These are phyloP conservation scores for Gulo gulo DNA, from an alignment of 2,113 vertebrate species.

Conservation along the genomic window DNA sequence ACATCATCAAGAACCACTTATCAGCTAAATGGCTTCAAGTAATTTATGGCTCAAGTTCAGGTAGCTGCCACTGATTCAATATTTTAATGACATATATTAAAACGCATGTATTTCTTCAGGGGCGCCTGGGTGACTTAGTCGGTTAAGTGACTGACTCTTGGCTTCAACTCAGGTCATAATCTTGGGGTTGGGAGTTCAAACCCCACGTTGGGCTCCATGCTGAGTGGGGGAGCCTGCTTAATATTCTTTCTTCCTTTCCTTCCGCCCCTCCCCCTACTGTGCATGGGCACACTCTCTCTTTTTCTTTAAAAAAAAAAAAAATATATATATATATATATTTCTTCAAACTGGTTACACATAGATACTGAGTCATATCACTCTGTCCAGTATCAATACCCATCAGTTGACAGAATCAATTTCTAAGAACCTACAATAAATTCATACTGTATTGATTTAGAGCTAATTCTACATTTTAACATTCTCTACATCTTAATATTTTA, in stretches of 20 bases:
- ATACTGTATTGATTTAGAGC: not conserved
- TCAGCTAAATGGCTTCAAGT: not conserved
- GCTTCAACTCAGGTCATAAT: not conserved
- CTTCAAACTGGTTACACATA: not conserved
- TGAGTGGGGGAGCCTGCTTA: not conserved
- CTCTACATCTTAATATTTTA: conserved; percentile 26
- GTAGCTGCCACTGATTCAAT: not conserved
- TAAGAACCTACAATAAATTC: not conserved
- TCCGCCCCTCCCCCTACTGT: not conserved
- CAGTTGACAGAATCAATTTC: not conserved
- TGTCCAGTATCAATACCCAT: not conserved
- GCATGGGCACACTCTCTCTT: not conserved
- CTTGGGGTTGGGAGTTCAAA: not conserved
- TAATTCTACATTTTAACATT: not conserved
- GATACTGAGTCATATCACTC: not conserved
- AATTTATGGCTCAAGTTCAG: not conserved
- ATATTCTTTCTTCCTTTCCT: not conserved
- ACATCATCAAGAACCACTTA: not conserved
- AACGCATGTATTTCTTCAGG: not conserved
- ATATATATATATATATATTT: not conserved
- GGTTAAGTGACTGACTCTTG: not conserved
- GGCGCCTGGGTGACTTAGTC: not conserved
- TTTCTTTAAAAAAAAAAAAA: not conserved
- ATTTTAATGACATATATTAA: conserved; percentile 28
- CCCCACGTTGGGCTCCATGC: not conserved